Evolutionary conservation across 2,888 invertebrate genomes (phyloP), one percentile per base, ranked within the genome.

Genomic region (Melinaea menophilus): DNA sequence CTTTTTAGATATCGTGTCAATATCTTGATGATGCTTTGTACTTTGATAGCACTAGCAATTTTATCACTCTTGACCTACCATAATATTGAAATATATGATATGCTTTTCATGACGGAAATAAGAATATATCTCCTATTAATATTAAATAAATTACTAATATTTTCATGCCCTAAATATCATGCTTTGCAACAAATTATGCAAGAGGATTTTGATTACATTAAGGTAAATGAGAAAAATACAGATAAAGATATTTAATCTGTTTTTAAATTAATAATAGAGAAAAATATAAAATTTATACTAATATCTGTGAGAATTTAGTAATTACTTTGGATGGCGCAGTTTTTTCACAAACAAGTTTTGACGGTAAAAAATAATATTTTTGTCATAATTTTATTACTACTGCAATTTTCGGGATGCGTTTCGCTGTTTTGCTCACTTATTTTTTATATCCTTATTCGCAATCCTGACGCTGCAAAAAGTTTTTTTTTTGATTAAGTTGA

Each of bases 151-250:
- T 47, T 84, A 11, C 48, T 82, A 31, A 80, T 80, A 61, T 55
- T 81, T 12, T 69, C 65, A 2, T 75, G 77, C 35, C 77, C 80
- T 2, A 76, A 73, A 56, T 56, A 75, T 58, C 71, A 77, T 22
- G 72, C 72, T 31, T 74, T 86, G 0, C 63, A 82, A 41, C 62
- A 64, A 56, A 69, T 72, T 5, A 71, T 85, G 65, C 73, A 74
- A 64, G 73, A 73, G 13, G 85, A 86, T 72, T 85, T 84, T 68
- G 56, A 72, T 46, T 83, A 79, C 61, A 75, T 82, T 80, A 80
- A 59, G 75, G 77, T 2, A 70, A 69, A 9, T 79, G 75, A 47
- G 62, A 66, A 34, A 79, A 72, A 64, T 82, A 81, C 67, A 81
- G 79, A 82, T 82, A 70, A 63, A 34, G 22, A 34, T 46, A 45